Percentiles rank a stretch among this genome's conserved stretches.
Conservation (phyloP, 2,113 vertebrate genomes). For the Spheniscus mendiculus region DNA sequence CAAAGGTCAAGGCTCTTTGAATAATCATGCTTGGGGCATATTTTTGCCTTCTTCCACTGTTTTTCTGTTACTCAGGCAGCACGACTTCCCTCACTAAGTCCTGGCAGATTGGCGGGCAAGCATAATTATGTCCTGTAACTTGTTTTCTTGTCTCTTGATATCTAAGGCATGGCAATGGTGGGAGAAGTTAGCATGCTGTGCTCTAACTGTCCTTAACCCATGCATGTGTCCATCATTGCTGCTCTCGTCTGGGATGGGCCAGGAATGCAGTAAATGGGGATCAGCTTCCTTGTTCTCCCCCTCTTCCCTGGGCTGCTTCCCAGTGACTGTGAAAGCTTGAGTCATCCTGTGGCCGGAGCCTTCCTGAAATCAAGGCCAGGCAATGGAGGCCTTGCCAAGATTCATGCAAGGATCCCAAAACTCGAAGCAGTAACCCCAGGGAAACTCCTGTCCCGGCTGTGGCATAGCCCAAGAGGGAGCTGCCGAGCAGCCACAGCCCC, state of each 20-base stretch:
- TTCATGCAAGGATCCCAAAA: not conserved
- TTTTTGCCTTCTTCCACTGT: not conserved
- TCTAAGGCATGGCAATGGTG: not conserved
- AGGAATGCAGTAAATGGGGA: not conserved
- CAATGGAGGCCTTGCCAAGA: not conserved
- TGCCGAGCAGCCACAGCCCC: rapidly evolving
- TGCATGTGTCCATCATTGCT: rapidly evolving
- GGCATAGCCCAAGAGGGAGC: not conserved
- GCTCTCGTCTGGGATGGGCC: not conserved
- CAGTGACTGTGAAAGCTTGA: not conserved
- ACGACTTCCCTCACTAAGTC: not conserved
- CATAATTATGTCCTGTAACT: not conserved
- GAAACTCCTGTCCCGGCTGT: not conserved
- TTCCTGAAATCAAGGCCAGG: not conserved
- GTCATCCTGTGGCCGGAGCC: not conserved
- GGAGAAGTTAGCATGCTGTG: not conserved
- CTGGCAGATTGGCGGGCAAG: not conserved
- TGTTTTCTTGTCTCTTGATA: not conserved
- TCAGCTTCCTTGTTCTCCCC: not conserved
- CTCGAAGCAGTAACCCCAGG: not conserved
- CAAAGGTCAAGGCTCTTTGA: not conserved
- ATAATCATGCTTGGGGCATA: not conserved
- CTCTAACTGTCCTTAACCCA: not conserved
- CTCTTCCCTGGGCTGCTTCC: not conserved
- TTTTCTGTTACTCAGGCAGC: not conserved